Evolutionary conservation across 2,797 vertebrate species (phyloP).

Genomic region (Carduelis carduelis): DNA sequence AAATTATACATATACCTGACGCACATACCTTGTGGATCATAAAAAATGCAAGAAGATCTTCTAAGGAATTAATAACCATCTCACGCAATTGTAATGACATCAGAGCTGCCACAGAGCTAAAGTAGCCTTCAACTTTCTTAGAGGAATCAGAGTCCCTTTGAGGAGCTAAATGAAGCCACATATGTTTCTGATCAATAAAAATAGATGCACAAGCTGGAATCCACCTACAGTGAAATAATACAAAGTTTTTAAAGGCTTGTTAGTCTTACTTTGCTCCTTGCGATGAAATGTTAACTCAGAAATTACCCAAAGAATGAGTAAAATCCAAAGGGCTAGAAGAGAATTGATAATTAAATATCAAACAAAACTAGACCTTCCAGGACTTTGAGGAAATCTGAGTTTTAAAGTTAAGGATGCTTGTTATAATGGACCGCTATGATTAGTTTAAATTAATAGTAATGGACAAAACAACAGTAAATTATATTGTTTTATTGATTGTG

Average conservation of each 20-base stretch:
- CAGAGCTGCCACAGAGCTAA: slow-evolving; percentile 80
- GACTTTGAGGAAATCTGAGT: background rate
- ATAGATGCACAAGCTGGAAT: slow-evolving; percentile 83
- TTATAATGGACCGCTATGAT: background rate
- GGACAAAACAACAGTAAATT: background rate
- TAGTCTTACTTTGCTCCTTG: background rate
- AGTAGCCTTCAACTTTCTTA: slow-evolving; percentile 78
- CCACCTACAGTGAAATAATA: slow-evolving; percentile 80
- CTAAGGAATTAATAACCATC: slow-evolving; percentile 83
- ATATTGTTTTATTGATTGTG: background rate
- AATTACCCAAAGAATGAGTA: background rate
- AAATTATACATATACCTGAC: background rate
- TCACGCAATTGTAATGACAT: slow-evolving; percentile 91
- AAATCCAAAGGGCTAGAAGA: background rate
- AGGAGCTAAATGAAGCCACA: slow-evolving; percentile 81
- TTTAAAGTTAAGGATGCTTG: background rate
- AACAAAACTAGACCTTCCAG: background rate
- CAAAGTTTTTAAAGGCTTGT: background rate
- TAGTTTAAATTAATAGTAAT: background rate
- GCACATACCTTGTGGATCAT: slow-evolving; percentile 81
- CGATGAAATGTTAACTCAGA: background rate
- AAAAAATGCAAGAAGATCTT: slow-evolving; percentile 86
- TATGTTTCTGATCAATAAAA: slow-evolving; percentile 70
- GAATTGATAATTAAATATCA: background rate
- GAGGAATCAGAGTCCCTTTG: slow-evolving; percentile 65